A percentile compares a stretch with the other conserved stretches of the same genome.
Conservation (phyloP, 2,113 vertebrate species). For the Prunella fulvescens region DNA sequence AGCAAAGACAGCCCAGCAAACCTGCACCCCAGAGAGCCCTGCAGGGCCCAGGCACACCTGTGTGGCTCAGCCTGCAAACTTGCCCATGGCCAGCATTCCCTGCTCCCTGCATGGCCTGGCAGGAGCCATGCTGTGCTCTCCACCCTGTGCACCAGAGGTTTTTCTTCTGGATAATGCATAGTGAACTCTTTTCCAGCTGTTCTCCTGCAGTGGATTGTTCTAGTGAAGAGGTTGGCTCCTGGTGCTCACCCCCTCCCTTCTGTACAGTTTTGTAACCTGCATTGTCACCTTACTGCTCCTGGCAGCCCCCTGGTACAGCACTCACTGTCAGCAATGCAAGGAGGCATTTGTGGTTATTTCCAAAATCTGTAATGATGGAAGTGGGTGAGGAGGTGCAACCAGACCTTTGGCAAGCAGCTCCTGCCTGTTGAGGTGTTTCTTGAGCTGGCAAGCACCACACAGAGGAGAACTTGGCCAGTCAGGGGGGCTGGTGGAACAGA, state of each 20-base stretch:
- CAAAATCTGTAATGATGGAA: not conserved
- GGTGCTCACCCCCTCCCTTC: not conserved
- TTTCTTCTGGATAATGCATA: not conserved
- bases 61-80: not conserved
- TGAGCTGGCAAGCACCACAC: not conserved
- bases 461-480: not conserved
- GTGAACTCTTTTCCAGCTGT: not conserved
- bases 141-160: fast-evolving
- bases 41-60: not conserved
- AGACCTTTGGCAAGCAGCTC: not conserved
- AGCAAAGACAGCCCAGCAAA: not conserved
- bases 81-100: fast-evolving
- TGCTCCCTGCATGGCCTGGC: fast-evolving
- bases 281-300: not conserved
- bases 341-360: not conserved
- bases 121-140: not conserved
- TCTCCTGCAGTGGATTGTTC: not conserved
- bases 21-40: fast-evolving
- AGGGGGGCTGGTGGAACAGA: not conserved
- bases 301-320: not conserved
- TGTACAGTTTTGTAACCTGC: not conserved
- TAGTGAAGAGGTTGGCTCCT: not conserved
- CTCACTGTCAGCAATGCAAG: not conserved
- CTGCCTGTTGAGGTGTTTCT: not conserved
- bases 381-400: not conserved